These are phyloP conservation scores for Muntiacus reevesi DNA, from an alignment of 2,113 vertebrate genomes.

Conservation along the genomic window DNA sequence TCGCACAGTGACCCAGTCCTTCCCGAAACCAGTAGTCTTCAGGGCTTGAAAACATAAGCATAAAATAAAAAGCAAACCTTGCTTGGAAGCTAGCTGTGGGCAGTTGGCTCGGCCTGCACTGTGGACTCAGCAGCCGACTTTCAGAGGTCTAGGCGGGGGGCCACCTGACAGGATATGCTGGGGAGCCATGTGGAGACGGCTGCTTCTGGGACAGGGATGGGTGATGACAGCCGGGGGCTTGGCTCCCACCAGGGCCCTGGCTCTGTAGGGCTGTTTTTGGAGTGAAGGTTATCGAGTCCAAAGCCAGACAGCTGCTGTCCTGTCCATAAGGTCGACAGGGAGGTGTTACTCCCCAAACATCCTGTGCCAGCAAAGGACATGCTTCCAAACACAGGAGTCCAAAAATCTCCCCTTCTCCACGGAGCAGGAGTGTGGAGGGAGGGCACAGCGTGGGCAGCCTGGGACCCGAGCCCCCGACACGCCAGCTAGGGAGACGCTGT, in stretches of 20 bases:
- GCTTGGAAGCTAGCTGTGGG: not conserved
- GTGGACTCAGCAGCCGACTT: not conserved
- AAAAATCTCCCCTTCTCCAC: not conserved
- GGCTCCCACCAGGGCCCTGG: not conserved
- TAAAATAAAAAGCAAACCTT: not conserved
- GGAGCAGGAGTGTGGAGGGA: not conserved
- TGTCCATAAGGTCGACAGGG: not conserved
- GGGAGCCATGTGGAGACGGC: not conserved
- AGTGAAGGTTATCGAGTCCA: slow-evolving; percentile 27
- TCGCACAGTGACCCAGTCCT: not conserved
- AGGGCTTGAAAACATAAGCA: not conserved
- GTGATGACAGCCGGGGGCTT: not conserved
- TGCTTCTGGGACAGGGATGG: not conserved
- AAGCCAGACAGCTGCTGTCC: not conserved
- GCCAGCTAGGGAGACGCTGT: not conserved
- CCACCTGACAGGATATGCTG: not conserved
- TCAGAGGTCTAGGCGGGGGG: not conserved
- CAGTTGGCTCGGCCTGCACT: not conserved
- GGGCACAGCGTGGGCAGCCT: not conserved
- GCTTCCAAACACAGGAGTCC: not conserved
- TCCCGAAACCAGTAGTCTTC: not conserved
- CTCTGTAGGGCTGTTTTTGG: not conserved
- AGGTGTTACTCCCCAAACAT: slow-evolving; percentile 28
- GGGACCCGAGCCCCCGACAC: not conserved
- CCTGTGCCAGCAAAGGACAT: not conserved